These are phyloP conservation scores for Paragorgia papillata DNA, from an alignment of 92 coral and sea anemone genomes.

Conservation along the genomic window DNA sequence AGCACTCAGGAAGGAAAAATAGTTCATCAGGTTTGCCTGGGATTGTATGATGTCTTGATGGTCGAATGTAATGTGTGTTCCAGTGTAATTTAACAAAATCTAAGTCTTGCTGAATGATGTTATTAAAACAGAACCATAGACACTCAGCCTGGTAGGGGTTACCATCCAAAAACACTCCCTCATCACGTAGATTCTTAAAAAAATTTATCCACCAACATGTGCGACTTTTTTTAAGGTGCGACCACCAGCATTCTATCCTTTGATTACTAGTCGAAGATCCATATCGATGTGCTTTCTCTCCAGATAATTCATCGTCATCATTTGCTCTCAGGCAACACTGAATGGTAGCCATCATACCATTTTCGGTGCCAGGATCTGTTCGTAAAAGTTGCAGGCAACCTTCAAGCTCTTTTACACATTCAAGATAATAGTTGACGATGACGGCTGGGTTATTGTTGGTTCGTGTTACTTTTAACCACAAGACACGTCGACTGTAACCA, in stretches of 20 bases:
- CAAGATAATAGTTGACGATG: constrained; percentile 3
- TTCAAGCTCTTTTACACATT: constrained; percentile 14
- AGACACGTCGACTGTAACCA: constrained; percentile 47
- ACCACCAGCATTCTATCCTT: constrained; percentile 50
- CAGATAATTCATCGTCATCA: constrained; percentile 37
- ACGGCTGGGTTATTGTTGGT: constrained; percentile 7
- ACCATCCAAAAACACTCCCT: constrained; percentile 9
- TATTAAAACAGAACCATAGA: constrained; percentile 34
- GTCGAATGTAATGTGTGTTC: constrained; percentile 47
- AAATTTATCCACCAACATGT: constrained; percentile 46
- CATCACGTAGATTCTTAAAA: constrained; percentile 40
- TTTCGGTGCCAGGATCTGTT: constrained; percentile 17
- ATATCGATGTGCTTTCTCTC: constrained; percentile 41
- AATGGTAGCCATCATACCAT: constrained; percentile 10
- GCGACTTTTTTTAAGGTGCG: constrained; percentile 18
- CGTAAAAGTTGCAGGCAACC: constrained; percentile 16
- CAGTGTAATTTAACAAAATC: constrained; percentile 37
- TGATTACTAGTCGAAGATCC: constrained; percentile 46
- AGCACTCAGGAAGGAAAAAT: constrained; percentile 10
- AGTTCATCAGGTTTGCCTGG: constrained; percentile 52
- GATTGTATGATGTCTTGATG: constrained; percentile 37
- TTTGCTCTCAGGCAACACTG: constrained; percentile 2
- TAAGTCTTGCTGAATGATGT: constrained; percentile 45
- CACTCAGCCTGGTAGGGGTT: constrained; percentile 29
- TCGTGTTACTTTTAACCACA: constrained; percentile 14